phyloP scores from a whole-genome alignment of 2,797 vertebrate species.

The Meda fulgida region DNA sequence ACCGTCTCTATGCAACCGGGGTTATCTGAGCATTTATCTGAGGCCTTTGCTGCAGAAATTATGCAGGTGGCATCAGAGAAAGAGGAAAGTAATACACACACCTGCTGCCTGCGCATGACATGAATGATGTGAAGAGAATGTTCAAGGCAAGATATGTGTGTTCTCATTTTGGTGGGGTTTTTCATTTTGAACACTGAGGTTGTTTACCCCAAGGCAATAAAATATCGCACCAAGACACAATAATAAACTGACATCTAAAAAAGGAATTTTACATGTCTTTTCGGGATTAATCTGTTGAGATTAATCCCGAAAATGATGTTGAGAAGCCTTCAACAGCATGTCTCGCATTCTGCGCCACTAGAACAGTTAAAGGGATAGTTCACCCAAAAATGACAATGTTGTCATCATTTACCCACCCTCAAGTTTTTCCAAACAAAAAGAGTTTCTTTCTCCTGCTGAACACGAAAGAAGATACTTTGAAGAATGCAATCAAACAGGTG shows the following conservation, averaged over 20 bases:
- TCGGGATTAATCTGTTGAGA: background rate
- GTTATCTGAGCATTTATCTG: slow-evolving; percentile 58
- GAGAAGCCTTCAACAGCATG: too few relatives aligned
- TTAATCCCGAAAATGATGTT: too few relatives aligned
- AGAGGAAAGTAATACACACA: slow-evolving; percentile 21
- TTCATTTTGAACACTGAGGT: background rate
- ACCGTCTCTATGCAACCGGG: slow-evolving; percentile 60
- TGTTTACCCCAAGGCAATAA: background rate
- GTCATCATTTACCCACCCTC: too few relatives aligned
- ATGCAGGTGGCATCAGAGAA: slow-evolving; percentile 52
- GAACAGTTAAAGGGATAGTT: too few relatives aligned
- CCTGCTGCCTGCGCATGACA: slow-evolving; percentile 15
- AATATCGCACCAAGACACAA: background rate
- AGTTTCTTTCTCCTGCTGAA: too few relatives aligned
- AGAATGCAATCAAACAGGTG: too few relatives aligned
- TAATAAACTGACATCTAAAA: background rate
- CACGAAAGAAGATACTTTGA: too few relatives aligned
- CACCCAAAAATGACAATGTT: too few relatives aligned
- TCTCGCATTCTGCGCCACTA: too few relatives aligned
- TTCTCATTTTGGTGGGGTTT: background rate
- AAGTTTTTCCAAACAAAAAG: too few relatives aligned
- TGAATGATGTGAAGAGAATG: background rate
- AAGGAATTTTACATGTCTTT: background rate
- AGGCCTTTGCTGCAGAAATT: slow-evolving; percentile 42
- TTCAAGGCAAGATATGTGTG: background rate